Conservation (phyloP, 2,113 vertebrate genomes). For the Amphiprion percula region DNA sequence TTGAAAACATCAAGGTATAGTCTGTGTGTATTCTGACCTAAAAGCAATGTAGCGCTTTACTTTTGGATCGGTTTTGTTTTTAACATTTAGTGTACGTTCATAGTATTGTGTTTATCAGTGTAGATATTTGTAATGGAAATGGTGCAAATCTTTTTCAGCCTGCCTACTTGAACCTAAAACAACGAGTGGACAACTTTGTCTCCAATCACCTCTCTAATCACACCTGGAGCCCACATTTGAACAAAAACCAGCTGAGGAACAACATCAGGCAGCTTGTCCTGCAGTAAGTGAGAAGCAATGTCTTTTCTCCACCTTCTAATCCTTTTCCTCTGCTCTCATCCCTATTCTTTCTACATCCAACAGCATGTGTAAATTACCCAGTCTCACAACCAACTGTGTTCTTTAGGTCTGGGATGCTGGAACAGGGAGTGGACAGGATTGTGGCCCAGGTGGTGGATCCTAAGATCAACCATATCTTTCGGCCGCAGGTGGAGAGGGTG, state of each 20-base stretch:
- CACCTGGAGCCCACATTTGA: slow-evolving; percentile 98
- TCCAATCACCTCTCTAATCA: slow-evolving; percentile 97
- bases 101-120: no score
- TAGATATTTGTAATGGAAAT: background rate
- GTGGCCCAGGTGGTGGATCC: slow-evolving; percentile 99
- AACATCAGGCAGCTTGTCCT: slow-evolving; percentile 97
- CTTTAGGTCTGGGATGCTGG: slow-evolving; percentile 97
- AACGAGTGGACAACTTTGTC: slow-evolving; percentile 98
- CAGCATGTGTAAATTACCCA: background rate
- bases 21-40: no score
- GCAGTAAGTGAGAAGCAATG: slow-evolving; percentile 88
- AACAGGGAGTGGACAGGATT: slow-evolving; percentile 98
- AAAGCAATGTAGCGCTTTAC: no score
- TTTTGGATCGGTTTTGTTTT: background rate
- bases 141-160: slow-evolving; percentile 83
- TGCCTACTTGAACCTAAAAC: slow-evolving; percentile 96
- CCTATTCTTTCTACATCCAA: background rate
- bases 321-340: background rate
- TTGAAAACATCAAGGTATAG: no score
- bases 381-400: slow-evolving; percentile 4
- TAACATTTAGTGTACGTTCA: background rate
- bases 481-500: slow-evolving; percentile 97
- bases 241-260: slow-evolving; percentile 99
- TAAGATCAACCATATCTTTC: slow-evolving; percentile 97
- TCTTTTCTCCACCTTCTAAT: background rate